A percentile compares a stretch with the other conserved stretches of the same genome.
Conservation (phyloP, 2,113 vertebrate species). For the Datnioides undecimradiatus region DNA sequence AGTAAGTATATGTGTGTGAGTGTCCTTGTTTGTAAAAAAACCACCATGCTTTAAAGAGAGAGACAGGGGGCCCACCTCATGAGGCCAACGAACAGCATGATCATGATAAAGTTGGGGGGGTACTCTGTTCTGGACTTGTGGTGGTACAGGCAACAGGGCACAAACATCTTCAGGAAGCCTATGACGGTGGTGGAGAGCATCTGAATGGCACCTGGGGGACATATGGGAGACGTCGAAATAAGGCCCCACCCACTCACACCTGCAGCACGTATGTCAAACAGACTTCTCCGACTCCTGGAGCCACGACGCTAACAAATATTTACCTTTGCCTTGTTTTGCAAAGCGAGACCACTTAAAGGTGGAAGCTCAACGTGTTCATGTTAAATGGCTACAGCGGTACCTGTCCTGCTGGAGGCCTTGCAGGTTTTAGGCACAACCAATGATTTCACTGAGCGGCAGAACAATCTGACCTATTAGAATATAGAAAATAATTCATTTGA, state of each 20-base stretch:
- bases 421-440: neutral
- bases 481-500: too few relatives aligned
- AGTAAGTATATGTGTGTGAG: neutral
- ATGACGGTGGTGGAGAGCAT: constrained; percentile 97
- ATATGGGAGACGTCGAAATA: neutral
- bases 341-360: neutral
- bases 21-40: neutral
- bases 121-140: constrained; percentile 92
- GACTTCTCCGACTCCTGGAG: neutral
- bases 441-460: neutral
- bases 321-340: neutral
- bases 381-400: neutral
- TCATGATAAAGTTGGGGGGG: constrained; percentile 95
- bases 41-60: neutral
- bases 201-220: constrained; percentile 89
- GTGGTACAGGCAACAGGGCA: constrained; percentile 94
- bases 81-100: constrained; percentile 96
- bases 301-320: neutral
- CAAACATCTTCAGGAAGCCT: constrained; percentile 91
- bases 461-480: too few relatives aligned
- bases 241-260: neutral
- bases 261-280: neutral
- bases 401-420: too few relatives aligned
- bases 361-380: neutral
- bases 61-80: constrained; percentile 88